Base-by-base conservation (phyloP, 1,140 invertebrate species). In the Eumaeus atala region DNA sequence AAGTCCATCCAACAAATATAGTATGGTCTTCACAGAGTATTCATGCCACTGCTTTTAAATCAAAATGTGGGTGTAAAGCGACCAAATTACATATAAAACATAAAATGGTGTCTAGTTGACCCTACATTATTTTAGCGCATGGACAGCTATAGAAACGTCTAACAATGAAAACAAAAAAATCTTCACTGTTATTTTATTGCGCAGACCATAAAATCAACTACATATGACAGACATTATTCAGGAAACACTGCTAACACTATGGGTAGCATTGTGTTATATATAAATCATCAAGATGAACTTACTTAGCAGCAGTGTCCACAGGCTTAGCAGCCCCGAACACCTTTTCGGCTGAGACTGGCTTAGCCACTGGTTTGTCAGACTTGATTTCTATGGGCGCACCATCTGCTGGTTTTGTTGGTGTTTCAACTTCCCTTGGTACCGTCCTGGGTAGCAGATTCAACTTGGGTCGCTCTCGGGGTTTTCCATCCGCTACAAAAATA, bases 261-360 rank as follows among this genome's bases (percentile, higher is more conserved):
- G 21, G 21, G 21, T 2, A 2, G 21, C 21, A 6, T 2, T 28
- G 6, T 4, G 17, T 16, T 14, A 42, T 14, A 17, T 17, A 16
- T 16, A 42, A 8, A 42, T 42, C 12, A 12, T 49, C 4, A 50
- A 36, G 9, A 50, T 8, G 2, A 34, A 70, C 77, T 72, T 34
- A 85, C 84, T 84, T 84, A 54, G 95, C 92, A 38, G 94, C 91
- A 10, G 97, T 98, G 81, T 98, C 96, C 0, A 98, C 97, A 7
- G 97, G 97, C 79, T 95, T 96, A 21, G 97, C 97, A 17, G 90
- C 93, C 33, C 97, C 97, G 79, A 97, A 97, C 63, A 97, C 96
- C 54, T 94, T 93, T 18, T 90, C 87, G 1, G 91, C 83, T 6
- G 91, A 77, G 34, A 89, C 88, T 6, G 90, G 83, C 47, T 90